These are phyloP conservation scores for Drosophila malerkotliana DNA, from an alignment of 1,140 invertebrate genomes.

Conservation along the genomic window DNA sequence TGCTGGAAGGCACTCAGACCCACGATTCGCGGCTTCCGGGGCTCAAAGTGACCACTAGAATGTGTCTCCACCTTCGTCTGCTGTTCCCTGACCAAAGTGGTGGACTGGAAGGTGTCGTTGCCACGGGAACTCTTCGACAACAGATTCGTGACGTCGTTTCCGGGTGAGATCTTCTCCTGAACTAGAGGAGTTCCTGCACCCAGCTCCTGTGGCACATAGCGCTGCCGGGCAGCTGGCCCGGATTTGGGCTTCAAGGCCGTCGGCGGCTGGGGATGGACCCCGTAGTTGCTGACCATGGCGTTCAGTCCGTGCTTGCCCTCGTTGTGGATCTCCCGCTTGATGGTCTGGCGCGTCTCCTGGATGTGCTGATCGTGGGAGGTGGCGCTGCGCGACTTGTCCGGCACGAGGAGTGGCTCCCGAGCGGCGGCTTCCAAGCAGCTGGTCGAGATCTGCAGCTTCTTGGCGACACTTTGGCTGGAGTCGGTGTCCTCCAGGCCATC, in stretches of 20 bases:
- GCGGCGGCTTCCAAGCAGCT: constrained; percentile 57
- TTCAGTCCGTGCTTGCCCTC: constrained; percentile 68
- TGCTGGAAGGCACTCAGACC: constrained; percentile 85
- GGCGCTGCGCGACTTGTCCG: constrained; percentile 64
- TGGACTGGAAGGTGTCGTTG: constrained; percentile 76
- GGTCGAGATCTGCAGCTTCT: constrained; percentile 74
- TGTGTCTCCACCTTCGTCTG: constrained; percentile 53
- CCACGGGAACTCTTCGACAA: constrained; percentile 62
- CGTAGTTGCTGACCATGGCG: constrained; percentile 70
- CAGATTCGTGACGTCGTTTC: constrained; percentile 61
- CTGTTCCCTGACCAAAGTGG: constrained; percentile 69
- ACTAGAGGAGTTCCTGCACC: constrained; percentile 10
- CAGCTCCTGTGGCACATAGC: constrained; percentile 86
- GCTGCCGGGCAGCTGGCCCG: constrained; percentile 84
- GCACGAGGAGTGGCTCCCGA: constrained; percentile 35
- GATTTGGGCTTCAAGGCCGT: constrained; percentile 79
- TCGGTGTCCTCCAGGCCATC: constrained; percentile 83
- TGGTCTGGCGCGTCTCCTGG: constrained; percentile 71
- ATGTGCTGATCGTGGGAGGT: constrained; percentile 69
- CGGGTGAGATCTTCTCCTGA: constrained; percentile 15
- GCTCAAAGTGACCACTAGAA: constrained; percentile 62
- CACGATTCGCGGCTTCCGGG: constrained; percentile 84
- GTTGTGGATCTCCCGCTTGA: constrained; percentile 67
- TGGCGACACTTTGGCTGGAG: constrained; percentile 83
- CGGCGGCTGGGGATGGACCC: constrained; percentile 55